Conservation (phyloP, 2,113 vertebrate species). For the Porphyrio hochstetteri region DNA sequence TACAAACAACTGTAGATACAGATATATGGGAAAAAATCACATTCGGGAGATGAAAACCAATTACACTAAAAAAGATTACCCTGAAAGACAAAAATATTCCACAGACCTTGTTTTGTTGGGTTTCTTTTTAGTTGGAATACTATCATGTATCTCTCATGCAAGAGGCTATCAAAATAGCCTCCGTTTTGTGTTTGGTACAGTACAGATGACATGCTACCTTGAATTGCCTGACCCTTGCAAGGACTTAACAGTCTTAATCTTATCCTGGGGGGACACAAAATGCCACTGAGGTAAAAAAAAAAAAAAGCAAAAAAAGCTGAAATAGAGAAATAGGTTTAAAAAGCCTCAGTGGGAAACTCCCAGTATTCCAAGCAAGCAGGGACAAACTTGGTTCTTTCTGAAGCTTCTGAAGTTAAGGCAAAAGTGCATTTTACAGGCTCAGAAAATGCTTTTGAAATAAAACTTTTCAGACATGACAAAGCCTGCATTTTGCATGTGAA, state of each 20-base stretch:
- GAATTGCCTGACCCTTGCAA: not conserved
- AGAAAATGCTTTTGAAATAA: slow-evolving; percentile 19
- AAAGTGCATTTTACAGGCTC: not conserved
- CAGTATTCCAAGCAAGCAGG: slow-evolving; percentile 3
- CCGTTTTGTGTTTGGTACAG: not conserved
- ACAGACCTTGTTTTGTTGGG: not conserved
- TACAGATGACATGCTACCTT: rapidly evolving
- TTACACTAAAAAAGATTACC: not conserved
- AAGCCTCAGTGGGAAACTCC: not conserved
- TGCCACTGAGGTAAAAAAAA: not conserved
- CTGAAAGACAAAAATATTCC: not conserved
- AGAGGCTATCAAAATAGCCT: not conserved
- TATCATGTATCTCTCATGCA: not conserved
- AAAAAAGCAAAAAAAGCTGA: not conserved
- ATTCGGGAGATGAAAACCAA: not conserved
- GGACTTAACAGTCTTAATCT: not conserved
- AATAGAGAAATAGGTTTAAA: not conserved
- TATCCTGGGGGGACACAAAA: not conserved
- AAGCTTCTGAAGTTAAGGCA: slow-evolving; percentile 19
- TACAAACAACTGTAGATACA: not conserved
- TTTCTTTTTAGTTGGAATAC: not conserved
- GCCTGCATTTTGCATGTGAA: not conserved
- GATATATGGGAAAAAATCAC: not conserved
- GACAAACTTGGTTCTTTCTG: not conserved
- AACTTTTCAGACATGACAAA: slow-evolving; percentile 11